Conservation (phyloP, 1,140 invertebrate genomes). For the Gyrodactylus salaris region DNA sequence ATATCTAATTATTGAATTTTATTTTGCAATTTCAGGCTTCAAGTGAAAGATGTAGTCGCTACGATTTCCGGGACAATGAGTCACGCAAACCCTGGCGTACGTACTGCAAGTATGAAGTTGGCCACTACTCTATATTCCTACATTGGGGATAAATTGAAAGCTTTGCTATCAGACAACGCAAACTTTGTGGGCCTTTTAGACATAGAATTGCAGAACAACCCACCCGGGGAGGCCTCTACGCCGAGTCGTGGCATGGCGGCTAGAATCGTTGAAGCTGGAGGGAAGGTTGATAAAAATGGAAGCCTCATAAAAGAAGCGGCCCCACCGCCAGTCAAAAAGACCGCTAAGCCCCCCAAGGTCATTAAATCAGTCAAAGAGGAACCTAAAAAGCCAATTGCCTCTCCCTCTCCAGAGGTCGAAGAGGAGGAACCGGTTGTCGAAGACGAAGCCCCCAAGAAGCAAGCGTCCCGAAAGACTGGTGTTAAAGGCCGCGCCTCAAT, state of each 20-base stretch:
- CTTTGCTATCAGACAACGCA: not conserved
- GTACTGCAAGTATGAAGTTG: not conserved
- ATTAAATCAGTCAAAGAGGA: not conserved
- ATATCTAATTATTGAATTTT: no score
- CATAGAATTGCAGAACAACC: not conserved
- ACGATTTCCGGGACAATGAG: not conserved
- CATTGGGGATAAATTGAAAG: not conserved
- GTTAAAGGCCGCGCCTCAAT: not conserved
- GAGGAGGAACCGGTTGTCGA: not conserved
- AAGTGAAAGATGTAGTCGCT: constrained; percentile 1
- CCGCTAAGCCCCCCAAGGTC: not conserved
- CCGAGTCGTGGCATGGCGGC: not conserved
- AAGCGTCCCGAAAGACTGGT: not conserved
- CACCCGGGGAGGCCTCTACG: not conserved
- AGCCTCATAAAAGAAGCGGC: not conserved
- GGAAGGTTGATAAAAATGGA: not conserved
- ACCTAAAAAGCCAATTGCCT: not conserved
- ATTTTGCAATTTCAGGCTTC: no score
- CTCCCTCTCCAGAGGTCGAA: not conserved
- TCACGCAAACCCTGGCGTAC: not conserved
- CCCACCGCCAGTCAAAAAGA: not conserved
- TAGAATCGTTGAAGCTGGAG: not conserved
- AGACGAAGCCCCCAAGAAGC: not conserved
- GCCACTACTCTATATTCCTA: not conserved
- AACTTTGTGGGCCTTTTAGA: not conserved